A percentile compares a stretch with the other conserved stretches of the same genome.
These are phyloP conservation scores for Brachionus paranguensis DNA, from an alignment of 1,140 invertebrate species.

Conservation along the genomic window DNA sequence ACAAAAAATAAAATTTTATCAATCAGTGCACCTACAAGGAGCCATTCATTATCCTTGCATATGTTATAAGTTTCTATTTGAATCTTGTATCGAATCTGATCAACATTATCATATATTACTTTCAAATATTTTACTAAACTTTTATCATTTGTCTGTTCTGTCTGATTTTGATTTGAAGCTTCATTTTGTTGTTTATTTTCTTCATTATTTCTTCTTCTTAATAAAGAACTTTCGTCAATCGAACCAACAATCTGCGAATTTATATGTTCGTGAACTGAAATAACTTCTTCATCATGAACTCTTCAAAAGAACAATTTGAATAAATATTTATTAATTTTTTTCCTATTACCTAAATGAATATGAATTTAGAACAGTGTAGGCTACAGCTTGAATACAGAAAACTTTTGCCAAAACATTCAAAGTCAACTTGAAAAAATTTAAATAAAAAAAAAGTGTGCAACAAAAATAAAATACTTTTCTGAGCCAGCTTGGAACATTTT, in stretches of 20 bases:
- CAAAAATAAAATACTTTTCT: neutral
- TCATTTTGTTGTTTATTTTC: neutral
- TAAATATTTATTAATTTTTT: neutral
- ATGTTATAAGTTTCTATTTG: slow-evolving; percentile 18
- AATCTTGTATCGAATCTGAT: slow-evolving; percentile 11
- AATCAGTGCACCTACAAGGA: slow-evolving; percentile 7
- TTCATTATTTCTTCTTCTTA: neutral
- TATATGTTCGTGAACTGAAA: neutral
- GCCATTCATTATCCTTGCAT: slow-evolving; percentile 32
- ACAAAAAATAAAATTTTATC: slow-evolving; percentile 38
- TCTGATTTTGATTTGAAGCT: neutral
- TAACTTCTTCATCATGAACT: slow-evolving; percentile 15
- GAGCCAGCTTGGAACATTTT: slow-evolving; percentile 7
- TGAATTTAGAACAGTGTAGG: slow-evolving; percentile 31
- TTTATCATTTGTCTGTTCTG: neutral
- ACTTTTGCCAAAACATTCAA: slow-evolving; percentile 20
- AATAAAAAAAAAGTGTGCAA: neutral
- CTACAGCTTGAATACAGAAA: slow-evolving; percentile 30
- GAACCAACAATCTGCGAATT: neutral
- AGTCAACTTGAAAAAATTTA: slow-evolving; percentile 20
- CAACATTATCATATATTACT: neutral
- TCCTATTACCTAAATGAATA: slow-evolving; percentile 19
- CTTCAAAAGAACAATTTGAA: neutral
- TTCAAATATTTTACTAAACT: neutral
- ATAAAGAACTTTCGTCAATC: neutral